These are phyloP conservation scores for Bubo bubo DNA, from an alignment of 2,113 vertebrate genomes.

Conservation along the genomic window DNA sequence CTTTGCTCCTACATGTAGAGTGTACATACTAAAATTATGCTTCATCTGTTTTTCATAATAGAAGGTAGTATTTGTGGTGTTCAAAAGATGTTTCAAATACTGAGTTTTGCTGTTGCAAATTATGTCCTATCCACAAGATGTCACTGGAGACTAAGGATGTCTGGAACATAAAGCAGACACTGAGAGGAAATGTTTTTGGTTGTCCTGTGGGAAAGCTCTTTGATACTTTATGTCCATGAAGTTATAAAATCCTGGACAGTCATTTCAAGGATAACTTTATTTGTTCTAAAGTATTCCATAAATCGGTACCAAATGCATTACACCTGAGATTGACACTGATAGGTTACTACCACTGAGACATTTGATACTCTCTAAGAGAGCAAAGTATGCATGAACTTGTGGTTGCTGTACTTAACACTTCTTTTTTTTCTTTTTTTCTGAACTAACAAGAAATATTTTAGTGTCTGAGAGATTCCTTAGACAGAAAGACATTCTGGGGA, in stretches of 20 bases:
- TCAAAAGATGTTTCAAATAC: neutral
- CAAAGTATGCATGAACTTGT: neutral
- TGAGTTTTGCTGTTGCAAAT: neutral
- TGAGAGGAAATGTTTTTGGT: neutral
- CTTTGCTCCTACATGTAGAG: neutral
- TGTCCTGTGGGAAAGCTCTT: neutral
- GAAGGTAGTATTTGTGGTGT: neutral
- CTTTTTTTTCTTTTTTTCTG: neutral
- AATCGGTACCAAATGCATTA: neutral
- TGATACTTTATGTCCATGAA: neutral
- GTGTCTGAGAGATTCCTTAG: neutral
- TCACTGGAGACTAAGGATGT: constrained; percentile 11
- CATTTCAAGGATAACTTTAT: neutral
- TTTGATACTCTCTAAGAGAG: neutral
- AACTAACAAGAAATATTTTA: neutral
- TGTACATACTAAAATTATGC: neutral
- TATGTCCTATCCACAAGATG: constrained; percentile 31
- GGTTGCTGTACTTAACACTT: neutral
- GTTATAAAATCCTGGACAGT: neutral
- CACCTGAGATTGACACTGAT: neutral
- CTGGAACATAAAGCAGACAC: neutral
- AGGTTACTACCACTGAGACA: neutral
- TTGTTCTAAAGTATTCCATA: neutral
- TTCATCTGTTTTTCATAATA: neutral
- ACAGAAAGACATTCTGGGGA: neutral